Percentiles rank a stretch among this genome's conserved stretches.
phyloP scores from a whole-genome alignment of 2,113 vertebrate genomes.

The Leiothrix lutea region DNA sequence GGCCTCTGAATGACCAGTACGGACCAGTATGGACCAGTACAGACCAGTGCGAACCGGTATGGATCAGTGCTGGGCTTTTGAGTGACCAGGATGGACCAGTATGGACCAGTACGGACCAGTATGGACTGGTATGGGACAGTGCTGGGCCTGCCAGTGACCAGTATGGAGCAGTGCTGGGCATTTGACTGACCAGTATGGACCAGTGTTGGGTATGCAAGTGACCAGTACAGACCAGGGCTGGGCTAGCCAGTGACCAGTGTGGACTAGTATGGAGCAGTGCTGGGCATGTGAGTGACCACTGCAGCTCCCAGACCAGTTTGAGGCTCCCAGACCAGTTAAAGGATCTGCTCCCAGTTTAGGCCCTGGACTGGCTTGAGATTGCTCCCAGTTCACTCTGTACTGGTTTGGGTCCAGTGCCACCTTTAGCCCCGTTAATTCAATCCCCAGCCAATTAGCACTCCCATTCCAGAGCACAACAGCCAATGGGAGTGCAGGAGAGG shows the following conservation, averaged over 20 bases:
- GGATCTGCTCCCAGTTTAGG: background rate
- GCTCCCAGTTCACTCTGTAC: background rate
- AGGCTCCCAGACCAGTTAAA: background rate
- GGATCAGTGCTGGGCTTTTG: background rate
- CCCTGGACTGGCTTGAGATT: too few relatives aligned
- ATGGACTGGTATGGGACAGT: too few relatives aligned
- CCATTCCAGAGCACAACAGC: background rate
- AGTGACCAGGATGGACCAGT: background rate
- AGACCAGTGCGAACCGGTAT: background rate
- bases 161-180: too few relatives aligned
- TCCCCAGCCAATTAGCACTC: background rate
- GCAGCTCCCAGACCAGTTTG: background rate
- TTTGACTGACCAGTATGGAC: too few relatives aligned
- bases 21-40: background rate
- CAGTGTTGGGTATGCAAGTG: background rate
- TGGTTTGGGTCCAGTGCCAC: background rate
- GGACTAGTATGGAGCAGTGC: background rate
- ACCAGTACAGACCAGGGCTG: background rate
- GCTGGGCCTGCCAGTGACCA: too few relatives aligned
- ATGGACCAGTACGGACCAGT: too few relatives aligned
- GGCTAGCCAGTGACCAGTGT: background rate
- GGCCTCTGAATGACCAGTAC: background rate
- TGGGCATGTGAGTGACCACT: background rate
- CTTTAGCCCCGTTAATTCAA: background rate
- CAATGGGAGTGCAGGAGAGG: background rate